A percentile compares a stretch with the other conserved stretches of the same genome.
Evolutionary conservation across 2,113 vertebrate species (phyloP).

Genomic region (Pangasianodon gigas): DNA sequence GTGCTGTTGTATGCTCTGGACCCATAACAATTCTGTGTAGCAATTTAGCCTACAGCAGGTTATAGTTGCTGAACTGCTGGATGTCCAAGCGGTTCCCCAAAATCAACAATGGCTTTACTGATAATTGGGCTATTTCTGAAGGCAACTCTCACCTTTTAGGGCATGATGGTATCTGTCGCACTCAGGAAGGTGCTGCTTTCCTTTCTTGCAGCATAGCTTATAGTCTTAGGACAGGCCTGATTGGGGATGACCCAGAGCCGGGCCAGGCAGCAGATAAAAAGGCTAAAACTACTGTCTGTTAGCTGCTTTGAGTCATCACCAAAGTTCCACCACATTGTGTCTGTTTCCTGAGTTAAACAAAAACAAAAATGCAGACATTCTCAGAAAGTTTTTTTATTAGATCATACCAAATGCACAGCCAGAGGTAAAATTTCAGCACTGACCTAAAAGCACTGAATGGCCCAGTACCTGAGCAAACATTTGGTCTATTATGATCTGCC

Average conservation of each 20-base stretch:
- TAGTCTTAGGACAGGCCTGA: neutral
- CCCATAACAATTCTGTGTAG: neutral
- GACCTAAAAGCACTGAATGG: neutral
- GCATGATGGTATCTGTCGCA: neutral
- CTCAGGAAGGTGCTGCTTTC: neutral
- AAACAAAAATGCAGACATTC: neutral
- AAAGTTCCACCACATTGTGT: neutral
- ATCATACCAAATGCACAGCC: no score
- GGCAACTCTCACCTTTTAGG: neutral
- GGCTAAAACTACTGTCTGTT: neutral
- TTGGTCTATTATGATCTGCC: neutral
- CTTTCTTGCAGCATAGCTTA: neutral
- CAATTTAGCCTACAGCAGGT: neutral
- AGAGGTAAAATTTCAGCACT: neutral
- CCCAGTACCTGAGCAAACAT: neutral
- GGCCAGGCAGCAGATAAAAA: neutral
- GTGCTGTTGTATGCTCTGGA: neutral
- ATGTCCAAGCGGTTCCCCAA: neutral
- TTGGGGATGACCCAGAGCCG: neutral
- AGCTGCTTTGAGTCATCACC: neutral
- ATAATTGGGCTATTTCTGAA: neutral
- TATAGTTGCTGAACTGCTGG: neutral
- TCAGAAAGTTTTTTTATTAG: neutral
- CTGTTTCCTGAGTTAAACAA: neutral
- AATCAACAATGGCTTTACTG: neutral